A percentile compares a stretch with the other conserved stretches of the same genome.
These are phyloP conservation scores for Bos javanicus DNA, from an alignment of 2,113 vertebrate genomes.

Conservation along the genomic window DNA sequence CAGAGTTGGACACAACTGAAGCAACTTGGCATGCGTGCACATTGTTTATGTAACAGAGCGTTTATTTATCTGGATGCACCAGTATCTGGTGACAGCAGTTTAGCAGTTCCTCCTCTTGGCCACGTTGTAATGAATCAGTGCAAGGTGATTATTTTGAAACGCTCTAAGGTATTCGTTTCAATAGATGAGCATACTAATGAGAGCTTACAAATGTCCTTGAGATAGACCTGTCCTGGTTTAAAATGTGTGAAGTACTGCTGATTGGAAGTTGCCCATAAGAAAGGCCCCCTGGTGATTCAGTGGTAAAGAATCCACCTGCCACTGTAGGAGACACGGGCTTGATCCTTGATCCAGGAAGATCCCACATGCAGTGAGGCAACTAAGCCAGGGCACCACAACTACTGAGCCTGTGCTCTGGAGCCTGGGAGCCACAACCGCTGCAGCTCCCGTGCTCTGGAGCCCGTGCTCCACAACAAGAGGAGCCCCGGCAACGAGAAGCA, in stretches of 20 bases:
- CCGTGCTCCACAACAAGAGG: neutral
- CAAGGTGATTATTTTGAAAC: neutral
- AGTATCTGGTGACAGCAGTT: neutral
- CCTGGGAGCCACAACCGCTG: neutral
- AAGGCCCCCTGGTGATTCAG: neutral
- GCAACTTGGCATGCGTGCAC: neutral
- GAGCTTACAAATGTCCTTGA: slow-evolving; percentile 96
- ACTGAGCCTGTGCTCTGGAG: neutral
- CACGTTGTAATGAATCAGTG: neutral
- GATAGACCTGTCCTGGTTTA: slow-evolving; percentile 97
- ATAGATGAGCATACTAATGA: neutral
- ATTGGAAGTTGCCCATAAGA: slow-evolving; percentile 94
- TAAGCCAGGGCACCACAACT: neutral
- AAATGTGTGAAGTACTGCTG: slow-evolving; percentile 99
- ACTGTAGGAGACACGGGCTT: neutral
- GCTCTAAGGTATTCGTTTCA: neutral
- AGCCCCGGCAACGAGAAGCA: neutral
- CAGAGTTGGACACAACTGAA: neutral
- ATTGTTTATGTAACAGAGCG: neutral
- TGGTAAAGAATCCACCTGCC: neutral
- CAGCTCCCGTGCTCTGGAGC: accelerated
- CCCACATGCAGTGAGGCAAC: neutral
- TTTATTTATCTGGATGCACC: neutral
- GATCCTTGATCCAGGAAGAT: neutral
- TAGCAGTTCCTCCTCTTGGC: neutral